Conservation (phyloP, 2,797 vertebrate genomes). For the Rhynchonycteris naso region DNA sequence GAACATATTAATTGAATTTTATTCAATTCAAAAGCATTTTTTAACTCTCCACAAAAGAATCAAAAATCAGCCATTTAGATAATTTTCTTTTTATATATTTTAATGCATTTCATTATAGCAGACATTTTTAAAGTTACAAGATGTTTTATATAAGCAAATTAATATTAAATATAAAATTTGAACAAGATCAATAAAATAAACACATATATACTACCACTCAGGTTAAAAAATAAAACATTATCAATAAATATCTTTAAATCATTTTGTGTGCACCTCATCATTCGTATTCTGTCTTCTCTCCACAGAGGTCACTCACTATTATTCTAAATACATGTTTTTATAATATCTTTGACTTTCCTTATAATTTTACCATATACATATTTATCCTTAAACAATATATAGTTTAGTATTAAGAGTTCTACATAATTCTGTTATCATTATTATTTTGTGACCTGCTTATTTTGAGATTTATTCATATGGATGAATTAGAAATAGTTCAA, state of each 20-base stretch:
- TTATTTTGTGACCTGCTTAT: neutral
- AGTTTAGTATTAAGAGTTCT: neutral
- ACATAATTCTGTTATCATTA: neutral
- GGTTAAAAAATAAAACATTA: neutral
- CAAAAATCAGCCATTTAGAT: neutral
- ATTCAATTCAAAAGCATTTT: slow-evolving; percentile 34
- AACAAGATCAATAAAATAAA: neutral
- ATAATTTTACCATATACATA: neutral
- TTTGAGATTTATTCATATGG: neutral
- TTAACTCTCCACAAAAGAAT: neutral
- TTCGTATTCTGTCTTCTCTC: neutral
- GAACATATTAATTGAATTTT: neutral
- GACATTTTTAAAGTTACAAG: slow-evolving; percentile 36
- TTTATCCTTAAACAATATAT: neutral
- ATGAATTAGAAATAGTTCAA: neutral
- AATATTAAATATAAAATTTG: neutral
- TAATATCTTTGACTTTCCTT: neutral
- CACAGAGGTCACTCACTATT: neutral
- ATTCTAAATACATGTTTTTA: neutral
- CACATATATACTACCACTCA: neutral
- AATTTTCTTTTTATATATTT: neutral
- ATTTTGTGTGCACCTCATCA: neutral
- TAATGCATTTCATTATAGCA: neutral
- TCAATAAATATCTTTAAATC: neutral
- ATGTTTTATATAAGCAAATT: neutral